Evolutionary conservation across 2,797 vertebrate species (phyloP), one percentile per base, ranked within the genome.

Genomic region (Sardinella longiceps): DNA sequence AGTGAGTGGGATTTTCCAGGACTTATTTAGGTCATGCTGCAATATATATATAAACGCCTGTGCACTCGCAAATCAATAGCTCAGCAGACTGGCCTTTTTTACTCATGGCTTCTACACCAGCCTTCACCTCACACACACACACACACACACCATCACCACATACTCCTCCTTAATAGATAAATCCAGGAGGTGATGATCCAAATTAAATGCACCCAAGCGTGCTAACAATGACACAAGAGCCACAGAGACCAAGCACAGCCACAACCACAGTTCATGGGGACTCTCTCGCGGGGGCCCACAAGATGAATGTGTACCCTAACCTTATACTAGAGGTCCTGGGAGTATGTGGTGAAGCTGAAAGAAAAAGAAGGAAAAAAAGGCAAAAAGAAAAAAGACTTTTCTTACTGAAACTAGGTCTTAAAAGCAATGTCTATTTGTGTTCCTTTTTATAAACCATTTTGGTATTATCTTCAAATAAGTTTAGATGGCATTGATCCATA

Each of bases 161-260:
- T 3, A 84, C 33, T 28, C 83, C 74, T 85, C 88, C 81, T 66
- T 82, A 81, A 63, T 30, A 30, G 70, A 5, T 81, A 84, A 82
- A 53, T 56, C 60, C 81, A 83, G 25, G 23, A 25, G 39, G 81
- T 56, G 25, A 58, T 50, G 56, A 82, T 88, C 6, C 82, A 81
- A 87, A 60, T 39, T 11, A 86, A 39, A 56, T 33, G 90, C 88
- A 85, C 81, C 63, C 30, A 33, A 70, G 63, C 63, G 30, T 70
- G 30, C 63, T 70, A 37, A 70, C 63, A 70, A 37, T 70, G 63
- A 70, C 63, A 70, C 63, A 70, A 70, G 63, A 70, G 63, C 63
- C 51, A 53, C 63, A 18, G 30, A 33, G 30, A 70, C 28, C 63
- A 18, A 70, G 63, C 63, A 5, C 63, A 15, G 30, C 12, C 30